Base-by-base conservation (phyloP, 1,140 invertebrate species). In the Zaprionus capensis region DNA sequence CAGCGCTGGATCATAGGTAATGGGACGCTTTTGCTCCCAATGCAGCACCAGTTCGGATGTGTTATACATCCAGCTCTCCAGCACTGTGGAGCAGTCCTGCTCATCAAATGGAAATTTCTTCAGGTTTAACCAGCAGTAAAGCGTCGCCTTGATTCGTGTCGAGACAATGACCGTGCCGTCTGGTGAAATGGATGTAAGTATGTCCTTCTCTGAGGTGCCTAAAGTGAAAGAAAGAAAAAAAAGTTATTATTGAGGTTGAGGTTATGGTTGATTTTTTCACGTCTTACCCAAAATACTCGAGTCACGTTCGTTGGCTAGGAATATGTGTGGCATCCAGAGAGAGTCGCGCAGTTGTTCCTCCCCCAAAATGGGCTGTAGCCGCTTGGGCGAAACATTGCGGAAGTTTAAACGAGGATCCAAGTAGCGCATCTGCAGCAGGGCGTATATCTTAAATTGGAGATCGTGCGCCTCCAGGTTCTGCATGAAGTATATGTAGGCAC, bases 51-150 rank as follows among this genome's bases (percentile, higher is more conserved):
- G 94, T 75, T 97, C 96, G 15, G 95, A 95, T 2, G 95, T 94
- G 81, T 96, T 97, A 88, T 97, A 95, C 80, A 96, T 96, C 97
- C 97, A 97, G 84, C 96, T 97, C 92, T 97, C 96, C 56, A 97
- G 94, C 38, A 96, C 94, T 41, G 97, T 94, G 41, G 96, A 95
- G 88, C 97, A 97, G 28, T 95, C 94, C 92, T 97, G 97, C 49
- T 96, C 94, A 81, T 97, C 97, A 78, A 97, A 97, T 1, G 97
- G 97, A 82, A 97, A 97, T 90, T 97, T 97, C 91, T 97, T 95
- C 22, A 97, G 91, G 82, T 97, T 95, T 93, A 97, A 96, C 93
- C 96, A 96, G 82, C 97, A 98, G 71, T 97, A 96, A 0, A 97
- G 93, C 1, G 95, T 96, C 0, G 96, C 95, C 91, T 96, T 96